These are phyloP conservation scores for Lacanobia wlatinum DNA, from an alignment of 2,888 invertebrate genomes.

Conservation along the genomic window DNA sequence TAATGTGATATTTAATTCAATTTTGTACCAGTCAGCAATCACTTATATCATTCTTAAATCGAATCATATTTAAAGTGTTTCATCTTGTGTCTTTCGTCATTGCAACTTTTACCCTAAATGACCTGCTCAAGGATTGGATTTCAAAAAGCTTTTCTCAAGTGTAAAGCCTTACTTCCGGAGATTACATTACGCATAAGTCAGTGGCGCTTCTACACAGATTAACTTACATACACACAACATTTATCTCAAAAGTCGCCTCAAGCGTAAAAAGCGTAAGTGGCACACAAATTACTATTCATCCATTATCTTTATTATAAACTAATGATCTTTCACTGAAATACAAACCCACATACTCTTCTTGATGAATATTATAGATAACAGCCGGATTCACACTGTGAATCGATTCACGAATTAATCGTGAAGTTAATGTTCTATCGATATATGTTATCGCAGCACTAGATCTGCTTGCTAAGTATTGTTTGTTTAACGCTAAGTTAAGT, in stretches of 20 bases:
- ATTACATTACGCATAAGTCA: constrained; percentile 20
- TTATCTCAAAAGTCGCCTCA: constrained; percentile 24
- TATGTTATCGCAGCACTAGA: constrained; percentile 50
- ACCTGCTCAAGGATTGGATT: not conserved
- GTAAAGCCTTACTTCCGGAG: not conserved
- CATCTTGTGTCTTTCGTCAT: too few species aligned
- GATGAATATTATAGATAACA: constrained; percentile 56
- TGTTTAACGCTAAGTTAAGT: constrained; percentile 23
- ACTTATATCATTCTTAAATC: too few species aligned
- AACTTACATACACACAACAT: constrained; percentile 20
- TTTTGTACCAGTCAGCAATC: too few species aligned
- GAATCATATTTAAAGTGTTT: too few species aligned
- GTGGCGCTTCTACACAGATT: constrained; percentile 1
- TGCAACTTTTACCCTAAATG: not conserved
- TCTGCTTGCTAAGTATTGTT: constrained; percentile 25
- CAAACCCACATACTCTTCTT: constrained; percentile 53
- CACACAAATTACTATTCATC: constrained; percentile 37
- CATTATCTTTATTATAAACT: constrained; percentile 32
- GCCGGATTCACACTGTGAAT: constrained; percentile 31
- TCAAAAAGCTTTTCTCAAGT: not conserved
- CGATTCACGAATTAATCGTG: constrained; percentile 39
- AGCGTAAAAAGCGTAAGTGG: constrained; percentile 44
- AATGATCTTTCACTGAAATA: constrained; percentile 41
- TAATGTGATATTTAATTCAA: too few species aligned
- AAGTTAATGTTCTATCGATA: constrained; percentile 33